phyloP scores from a whole-genome alignment of 2,888 invertebrate genomes.

The Marronus borbonicus region DNA sequence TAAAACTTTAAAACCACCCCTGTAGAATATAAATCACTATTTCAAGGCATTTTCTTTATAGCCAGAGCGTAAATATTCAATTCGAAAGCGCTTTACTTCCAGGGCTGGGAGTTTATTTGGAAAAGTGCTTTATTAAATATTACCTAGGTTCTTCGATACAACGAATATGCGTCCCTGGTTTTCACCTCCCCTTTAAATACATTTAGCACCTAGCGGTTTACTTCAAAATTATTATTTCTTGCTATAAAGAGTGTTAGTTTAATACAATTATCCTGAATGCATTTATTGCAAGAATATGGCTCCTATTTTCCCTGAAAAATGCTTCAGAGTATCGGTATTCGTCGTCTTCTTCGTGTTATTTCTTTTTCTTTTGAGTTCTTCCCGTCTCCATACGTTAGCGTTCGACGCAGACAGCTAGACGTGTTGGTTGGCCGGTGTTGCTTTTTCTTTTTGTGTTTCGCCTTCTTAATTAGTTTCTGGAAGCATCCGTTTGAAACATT shows the following conservation, averaged over 20 bases:
- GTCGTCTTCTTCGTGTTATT: too few relatives aligned
- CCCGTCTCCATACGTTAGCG: neutral
- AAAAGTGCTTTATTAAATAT: constrained; percentile 42
- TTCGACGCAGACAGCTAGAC: neutral
- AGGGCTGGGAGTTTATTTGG: constrained; percentile 22
- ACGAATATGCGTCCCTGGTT: neutral
- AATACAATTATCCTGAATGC: too few relatives aligned
- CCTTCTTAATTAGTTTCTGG: constrained; percentile 6
- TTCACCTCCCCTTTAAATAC: neutral
- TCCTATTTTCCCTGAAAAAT: too few relatives aligned
- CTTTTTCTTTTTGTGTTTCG: constrained; percentile 11
- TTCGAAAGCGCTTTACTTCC: constrained; percentile 26
- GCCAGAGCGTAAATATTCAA: constrained; percentile 29
- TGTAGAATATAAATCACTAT: constrained; percentile 21
- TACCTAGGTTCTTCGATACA: neutral
- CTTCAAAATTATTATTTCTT: neutral
- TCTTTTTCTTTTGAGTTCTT: constrained; percentile 2
- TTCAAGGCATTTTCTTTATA: constrained; percentile 10
- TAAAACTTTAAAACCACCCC: constrained; percentile 2
- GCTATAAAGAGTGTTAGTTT: too few relatives aligned
- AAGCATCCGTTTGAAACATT: neutral
- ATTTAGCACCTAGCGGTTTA: neutral
- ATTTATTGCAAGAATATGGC: too few relatives aligned
- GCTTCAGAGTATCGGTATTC: too few relatives aligned
- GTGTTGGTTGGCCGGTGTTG: neutral